Conservation (phyloP, 2,888 invertebrate species). For the Selenia dentaria region DNA sequence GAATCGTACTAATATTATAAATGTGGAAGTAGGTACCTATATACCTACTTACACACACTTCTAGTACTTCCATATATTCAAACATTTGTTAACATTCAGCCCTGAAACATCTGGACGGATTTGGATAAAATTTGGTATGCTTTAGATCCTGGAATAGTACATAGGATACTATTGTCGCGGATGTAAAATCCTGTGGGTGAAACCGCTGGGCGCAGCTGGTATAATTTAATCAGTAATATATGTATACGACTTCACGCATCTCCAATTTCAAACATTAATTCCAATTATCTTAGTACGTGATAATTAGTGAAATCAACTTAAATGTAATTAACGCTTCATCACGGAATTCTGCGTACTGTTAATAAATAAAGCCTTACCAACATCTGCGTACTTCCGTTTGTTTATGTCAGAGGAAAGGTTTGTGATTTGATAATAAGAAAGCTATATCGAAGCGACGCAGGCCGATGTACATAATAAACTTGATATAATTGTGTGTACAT, state of each 20-base stretch:
- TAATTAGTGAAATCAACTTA: constrained; percentile 1
- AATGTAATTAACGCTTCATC: constrained; percentile 9
- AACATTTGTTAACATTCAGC: no score
- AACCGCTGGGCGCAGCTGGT: no score
- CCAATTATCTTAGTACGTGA: neutral
- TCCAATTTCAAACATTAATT: constrained; percentile 5
- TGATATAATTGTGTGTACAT: constrained; percentile 55
- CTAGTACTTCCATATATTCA: no score
- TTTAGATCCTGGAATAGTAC: no score
- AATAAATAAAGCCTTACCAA: constrained; percentile 25
- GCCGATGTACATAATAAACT: constrained; percentile 56
- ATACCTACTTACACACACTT: no score
- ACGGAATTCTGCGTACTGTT: constrained; percentile 11
- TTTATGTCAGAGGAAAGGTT: constrained; percentile 35
- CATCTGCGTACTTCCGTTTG: constrained; percentile 26
- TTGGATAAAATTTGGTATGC: no score
- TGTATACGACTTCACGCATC: neutral
- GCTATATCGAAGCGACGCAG: constrained; percentile 49
- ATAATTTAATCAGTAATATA: no score
- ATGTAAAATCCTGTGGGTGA: no score
- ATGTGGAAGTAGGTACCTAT: no score
- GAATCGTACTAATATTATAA: no score
- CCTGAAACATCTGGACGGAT: no score
- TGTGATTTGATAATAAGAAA: constrained; percentile 43
- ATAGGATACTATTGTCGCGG: no score